phyloP scores from a whole-genome alignment of 1,140 invertebrate species.

The Panonychus citri region DNA sequence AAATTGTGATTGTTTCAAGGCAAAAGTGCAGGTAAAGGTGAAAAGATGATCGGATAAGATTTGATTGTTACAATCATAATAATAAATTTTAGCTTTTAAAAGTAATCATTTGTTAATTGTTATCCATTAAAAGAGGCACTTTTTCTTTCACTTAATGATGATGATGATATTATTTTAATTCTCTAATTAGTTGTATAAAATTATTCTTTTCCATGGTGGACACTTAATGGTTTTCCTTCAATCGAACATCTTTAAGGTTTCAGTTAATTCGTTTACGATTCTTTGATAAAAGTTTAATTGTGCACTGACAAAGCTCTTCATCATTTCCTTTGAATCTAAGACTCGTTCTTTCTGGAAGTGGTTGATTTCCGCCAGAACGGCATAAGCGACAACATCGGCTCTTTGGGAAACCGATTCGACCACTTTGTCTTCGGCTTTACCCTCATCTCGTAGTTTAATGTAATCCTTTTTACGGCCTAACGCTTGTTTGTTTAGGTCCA shows the following conservation, averaged over 20 bases:
- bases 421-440: conserved; percentile 53
- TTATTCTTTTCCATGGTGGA: no score
- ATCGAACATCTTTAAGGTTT: conserved; percentile 10
- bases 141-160: no score
- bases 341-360: conserved; percentile 72
- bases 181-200: no score
- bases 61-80: no score
- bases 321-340: conserved; percentile 57
- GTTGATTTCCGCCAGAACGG: conserved; percentile 71
- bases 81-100: no score
- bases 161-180: no score
- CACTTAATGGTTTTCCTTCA: no score
- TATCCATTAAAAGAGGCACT: no score
- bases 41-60: no score
- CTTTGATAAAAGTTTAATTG: conserved; percentile 81
- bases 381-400: conserved; percentile 72
- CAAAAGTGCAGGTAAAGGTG: no score
- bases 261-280: conserved; percentile 14
- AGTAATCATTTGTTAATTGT: no score
- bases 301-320: conserved; percentile 57
- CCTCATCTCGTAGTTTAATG: conserved; percentile 49
- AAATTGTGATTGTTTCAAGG: no score
- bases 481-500: conserved; percentile 26
- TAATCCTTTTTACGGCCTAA: conserved; percentile 72
- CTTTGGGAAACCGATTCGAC: conserved; percentile 50